These are phyloP conservation scores for Amblyraja radiata DNA, from an alignment of 2,797 vertebrate species.

Conservation along the genomic window DNA sequence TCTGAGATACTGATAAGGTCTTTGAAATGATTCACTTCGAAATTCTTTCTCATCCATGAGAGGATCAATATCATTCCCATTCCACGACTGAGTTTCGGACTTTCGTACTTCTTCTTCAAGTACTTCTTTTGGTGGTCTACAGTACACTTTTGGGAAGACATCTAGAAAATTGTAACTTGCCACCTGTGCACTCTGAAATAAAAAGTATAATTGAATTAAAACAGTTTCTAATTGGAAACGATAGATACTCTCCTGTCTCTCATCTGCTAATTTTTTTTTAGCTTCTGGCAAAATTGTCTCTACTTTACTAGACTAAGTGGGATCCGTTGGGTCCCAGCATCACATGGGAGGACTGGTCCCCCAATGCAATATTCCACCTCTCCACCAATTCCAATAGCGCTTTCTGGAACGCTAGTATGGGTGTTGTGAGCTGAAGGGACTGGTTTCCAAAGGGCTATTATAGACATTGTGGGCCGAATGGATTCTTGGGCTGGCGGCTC, in stretches of 20 bases:
- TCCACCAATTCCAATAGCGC: too few species aligned
- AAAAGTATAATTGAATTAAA: not conserved
- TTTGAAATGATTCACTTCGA: constrained; percentile 74
- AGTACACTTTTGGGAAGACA: constrained; percentile 79
- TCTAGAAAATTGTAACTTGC: constrained; percentile 63
- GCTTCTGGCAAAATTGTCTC: not conserved
- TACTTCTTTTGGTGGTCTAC: constrained; percentile 82
- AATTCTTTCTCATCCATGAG: constrained; percentile 79
- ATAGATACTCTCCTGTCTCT: not conserved
- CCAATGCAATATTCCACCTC: too few species aligned
- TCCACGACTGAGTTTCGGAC: constrained; percentile 40
- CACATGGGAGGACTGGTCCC: too few species aligned
- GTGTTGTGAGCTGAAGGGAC: too few species aligned
- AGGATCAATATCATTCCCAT: constrained; percentile 50
- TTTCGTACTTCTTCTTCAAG: constrained; percentile 59
- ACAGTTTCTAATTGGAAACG: not conserved
- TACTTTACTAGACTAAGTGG: not conserved
- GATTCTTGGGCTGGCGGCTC: too few species aligned
- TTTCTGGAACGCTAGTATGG: too few species aligned
- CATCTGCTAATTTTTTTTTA: not conserved
- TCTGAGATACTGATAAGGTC: constrained; percentile 84
- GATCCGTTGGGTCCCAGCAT: too few species aligned
- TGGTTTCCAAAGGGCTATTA: too few species aligned
- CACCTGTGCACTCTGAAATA: constrained; percentile 50
- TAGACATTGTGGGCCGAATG: too few species aligned